phyloP scores from a whole-genome alignment of 2,113 vertebrate genomes.

The Geococcyx californianus region DNA sequence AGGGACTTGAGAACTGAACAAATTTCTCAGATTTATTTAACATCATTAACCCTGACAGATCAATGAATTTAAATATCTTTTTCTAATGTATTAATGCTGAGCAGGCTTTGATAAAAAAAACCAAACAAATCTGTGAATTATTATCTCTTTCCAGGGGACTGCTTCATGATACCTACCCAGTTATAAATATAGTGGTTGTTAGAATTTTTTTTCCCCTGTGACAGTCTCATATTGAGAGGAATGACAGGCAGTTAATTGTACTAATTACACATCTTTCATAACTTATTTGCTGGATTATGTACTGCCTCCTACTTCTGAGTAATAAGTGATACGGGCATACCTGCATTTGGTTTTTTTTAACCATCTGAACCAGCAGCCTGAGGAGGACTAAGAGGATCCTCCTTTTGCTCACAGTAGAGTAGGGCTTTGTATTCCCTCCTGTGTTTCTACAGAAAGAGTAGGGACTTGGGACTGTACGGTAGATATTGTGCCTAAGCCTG shows the following conservation, averaged over 20 bases:
- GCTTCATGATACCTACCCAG: background rate
- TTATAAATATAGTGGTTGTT: background rate
- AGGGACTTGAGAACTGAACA: background rate
- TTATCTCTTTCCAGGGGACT: background rate
- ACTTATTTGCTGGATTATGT: background rate
- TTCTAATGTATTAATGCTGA: background rate
- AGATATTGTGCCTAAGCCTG: background rate
- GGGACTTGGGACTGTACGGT: background rate
- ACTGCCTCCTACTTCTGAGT: background rate
- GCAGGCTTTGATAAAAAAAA: slow-evolving; percentile 13
- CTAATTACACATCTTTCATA: background rate
- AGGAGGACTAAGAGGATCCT: background rate
- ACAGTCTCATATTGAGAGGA: no score
- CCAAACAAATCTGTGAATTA: background rate
- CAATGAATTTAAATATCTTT: slow-evolving; percentile 17
- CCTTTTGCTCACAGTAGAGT: background rate
- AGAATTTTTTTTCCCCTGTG: background rate
- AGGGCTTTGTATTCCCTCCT: background rate
- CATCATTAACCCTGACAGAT: background rate
- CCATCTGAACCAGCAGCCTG: background rate
- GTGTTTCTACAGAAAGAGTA: background rate
- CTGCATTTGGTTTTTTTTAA: background rate
- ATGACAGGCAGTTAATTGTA: background rate
- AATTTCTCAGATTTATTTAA: slow-evolving; percentile 2
- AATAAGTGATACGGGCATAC: background rate